A percentile compares a stretch with the other conserved stretches of the same genome.
Conservation (phyloP, 2,888 invertebrate genomes). For the Rhimphoctona megacephalus region DNA sequence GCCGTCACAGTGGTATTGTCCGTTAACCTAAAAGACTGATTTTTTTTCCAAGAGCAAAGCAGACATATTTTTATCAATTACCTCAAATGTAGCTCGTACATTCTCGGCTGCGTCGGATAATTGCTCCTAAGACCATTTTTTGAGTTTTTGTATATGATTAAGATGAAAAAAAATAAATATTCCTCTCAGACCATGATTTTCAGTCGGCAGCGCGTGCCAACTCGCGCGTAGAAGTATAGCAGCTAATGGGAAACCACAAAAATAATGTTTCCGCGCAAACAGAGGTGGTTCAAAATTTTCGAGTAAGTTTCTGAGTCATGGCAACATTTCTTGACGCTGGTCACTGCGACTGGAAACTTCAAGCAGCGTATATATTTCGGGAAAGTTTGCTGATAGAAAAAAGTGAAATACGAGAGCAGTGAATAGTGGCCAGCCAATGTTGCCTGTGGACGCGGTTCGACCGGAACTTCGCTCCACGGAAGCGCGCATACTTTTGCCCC, state of each 20-base stretch:
- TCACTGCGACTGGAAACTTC: conserved; percentile 26
- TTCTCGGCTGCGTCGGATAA: no score
- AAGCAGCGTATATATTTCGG: conserved; percentile 34
- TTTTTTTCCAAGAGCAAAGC: no score
- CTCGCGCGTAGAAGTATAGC: neutral
- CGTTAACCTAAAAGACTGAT: no score
- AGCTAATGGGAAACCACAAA: neutral
- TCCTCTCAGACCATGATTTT: neutral
- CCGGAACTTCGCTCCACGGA: conserved; percentile 84
- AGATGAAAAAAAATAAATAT: neutral
- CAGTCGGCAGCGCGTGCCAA: neutral
- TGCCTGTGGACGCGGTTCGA: conserved; percentile 74
- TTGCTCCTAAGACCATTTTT: no score
- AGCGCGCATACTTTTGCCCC: conserved; percentile 77
- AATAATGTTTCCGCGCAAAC: neutral
- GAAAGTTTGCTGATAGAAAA: conserved; percentile 36
- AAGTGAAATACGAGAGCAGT: conserved; percentile 66
- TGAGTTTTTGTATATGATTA: neutral
- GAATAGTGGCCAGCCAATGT: conserved; percentile 64
- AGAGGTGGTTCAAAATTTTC: neutral
- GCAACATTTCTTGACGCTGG: neutral
- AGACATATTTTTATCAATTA: no score
- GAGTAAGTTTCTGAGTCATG: neutral
- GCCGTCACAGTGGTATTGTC: no score
- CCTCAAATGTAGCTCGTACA: no score